Evolutionary conservation across 2,113 vertebrate species (phyloP).

Genomic region (Leucosticte australis): DNA sequence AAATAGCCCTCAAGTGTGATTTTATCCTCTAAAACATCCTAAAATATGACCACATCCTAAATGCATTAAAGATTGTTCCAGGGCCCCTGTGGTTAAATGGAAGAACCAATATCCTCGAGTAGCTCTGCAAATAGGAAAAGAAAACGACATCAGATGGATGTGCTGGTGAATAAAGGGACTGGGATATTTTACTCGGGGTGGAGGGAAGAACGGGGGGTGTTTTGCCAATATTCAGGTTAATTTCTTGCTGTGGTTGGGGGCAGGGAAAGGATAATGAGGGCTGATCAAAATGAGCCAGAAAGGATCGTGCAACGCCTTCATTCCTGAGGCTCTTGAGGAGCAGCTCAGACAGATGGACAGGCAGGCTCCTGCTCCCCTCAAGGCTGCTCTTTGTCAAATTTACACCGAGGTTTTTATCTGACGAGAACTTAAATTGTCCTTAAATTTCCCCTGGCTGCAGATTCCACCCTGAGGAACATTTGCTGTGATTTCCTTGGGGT

Average conservation of each 20-base stretch:
- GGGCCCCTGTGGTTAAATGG: conserved; percentile 27
- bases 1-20: conserved; percentile 41
- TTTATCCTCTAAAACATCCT: conserved; percentile 50
- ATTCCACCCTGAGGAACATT: background rate
- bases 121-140: conserved; percentile 29
- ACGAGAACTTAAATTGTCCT: background rate
- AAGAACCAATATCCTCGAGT: conserved; percentile 59
- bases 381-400: conserved; percentile 35
- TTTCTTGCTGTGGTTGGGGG: conserved; percentile 28
- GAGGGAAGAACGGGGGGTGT: background rate
- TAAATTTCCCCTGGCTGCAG: background rate
- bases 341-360: conserved; percentile 22
- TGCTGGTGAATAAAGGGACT: background rate
- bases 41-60: conserved; percentile 67
- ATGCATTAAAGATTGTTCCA: conserved; percentile 61
- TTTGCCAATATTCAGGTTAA: conserved; percentile 20
- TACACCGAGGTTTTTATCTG: conserved; percentile 11
- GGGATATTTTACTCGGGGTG: conserved; percentile 21
- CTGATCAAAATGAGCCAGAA: conserved; percentile 36
- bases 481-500: background rate
- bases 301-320: background rate
- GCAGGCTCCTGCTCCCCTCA: background rate
- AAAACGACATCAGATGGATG: conserved; percentile 39
- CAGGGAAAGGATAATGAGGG: background rate
- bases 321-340: conserved; percentile 6